Percentiles rank a stretch among this genome's conserved stretches.
phyloP scores from a whole-genome alignment of 1,140 invertebrate species.

The Pachyrhynchus sulphureomaculatus region DNA sequence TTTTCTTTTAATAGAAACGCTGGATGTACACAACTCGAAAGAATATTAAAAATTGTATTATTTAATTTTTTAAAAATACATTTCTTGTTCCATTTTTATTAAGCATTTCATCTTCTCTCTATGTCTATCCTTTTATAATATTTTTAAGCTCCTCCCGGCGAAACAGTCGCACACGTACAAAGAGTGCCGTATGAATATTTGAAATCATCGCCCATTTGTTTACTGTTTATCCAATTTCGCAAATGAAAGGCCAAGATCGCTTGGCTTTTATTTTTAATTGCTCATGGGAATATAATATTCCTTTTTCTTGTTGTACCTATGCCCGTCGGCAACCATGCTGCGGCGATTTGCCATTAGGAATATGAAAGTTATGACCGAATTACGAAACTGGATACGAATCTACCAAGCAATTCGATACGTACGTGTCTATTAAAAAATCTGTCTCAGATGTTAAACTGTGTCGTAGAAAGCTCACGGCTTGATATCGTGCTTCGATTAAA shows the following conservation, averaged over 20 bases:
- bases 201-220: slow-evolving; percentile 34
- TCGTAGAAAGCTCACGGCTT: too few relatives aligned
- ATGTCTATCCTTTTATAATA: slow-evolving; percentile 2
- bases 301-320: slow-evolving; percentile 2
- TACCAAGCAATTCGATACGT: too few relatives aligned
- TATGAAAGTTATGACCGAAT: too few relatives aligned
- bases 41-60: not conserved
- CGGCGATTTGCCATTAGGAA: not conserved
- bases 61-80: slow-evolving; percentile 14
- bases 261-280: slow-evolving; percentile 38
- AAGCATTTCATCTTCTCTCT: slow-evolving; percentile 17
- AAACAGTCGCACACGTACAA: slow-evolving; percentile 23
- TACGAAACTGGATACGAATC: too few relatives aligned
- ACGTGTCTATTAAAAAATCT: too few relatives aligned
- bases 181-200: slow-evolving; percentile 35
- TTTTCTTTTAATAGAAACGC: too few relatives aligned
- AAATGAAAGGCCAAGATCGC: slow-evolving; percentile 36
- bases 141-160: slow-evolving; percentile 14
- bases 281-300: slow-evolving; percentile 28
- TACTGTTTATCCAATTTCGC: slow-evolving; percentile 37
- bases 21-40: not conserved
- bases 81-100: slow-evolving; percentile 19
- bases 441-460: too few relatives aligned
- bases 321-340: not conserved
- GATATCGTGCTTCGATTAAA: too few relatives aligned